Conservation (phyloP, 1,140 invertebrate genomes). For the Euschistus heros region DNA sequence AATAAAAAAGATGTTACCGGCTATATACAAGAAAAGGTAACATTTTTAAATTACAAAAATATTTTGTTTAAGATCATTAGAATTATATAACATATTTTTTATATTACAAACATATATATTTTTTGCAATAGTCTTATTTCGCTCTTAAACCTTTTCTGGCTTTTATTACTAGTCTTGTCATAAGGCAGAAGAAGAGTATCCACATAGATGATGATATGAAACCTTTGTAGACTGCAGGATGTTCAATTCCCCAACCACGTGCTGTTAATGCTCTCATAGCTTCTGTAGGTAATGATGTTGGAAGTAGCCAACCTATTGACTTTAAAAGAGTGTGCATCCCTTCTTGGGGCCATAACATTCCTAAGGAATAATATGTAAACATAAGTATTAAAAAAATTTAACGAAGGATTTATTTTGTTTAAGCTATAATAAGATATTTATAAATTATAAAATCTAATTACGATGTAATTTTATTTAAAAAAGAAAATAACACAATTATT, state of each 20-base stretch:
- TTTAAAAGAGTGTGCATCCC: slow-evolving; percentile 44
- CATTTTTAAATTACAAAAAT: no score
- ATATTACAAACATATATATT: no score
- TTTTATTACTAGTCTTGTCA: slow-evolving; percentile 24
- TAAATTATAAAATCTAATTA: neutral
- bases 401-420: neutral
- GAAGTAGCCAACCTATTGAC: slow-evolving; percentile 42
- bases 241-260: slow-evolving; percentile 44
- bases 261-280: slow-evolving; percentile 45
- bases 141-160: slow-evolving; percentile 25
- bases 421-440: neutral
- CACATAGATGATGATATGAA: slow-evolving; percentile 42
- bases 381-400: neutral
- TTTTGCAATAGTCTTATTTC: slow-evolving; percentile 6
- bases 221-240: slow-evolving; percentile 42
- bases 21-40: no score
- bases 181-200: slow-evolving; percentile 37
- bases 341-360: slow-evolving; percentile 53
- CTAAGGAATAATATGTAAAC: slow-evolving; percentile 29
- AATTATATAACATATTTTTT: no score
- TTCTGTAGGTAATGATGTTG: slow-evolving; percentile 46
- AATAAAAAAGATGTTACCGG: no score
- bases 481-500: no score
- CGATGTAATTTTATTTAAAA: neutral
- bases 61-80: no score